Evolutionary conservation across 30 jellyfish, hydroid and myxozoan genomes (phyloP), one percentile per base, ranked within the genome.

Genomic region (Aurelia sp.): DNA sequence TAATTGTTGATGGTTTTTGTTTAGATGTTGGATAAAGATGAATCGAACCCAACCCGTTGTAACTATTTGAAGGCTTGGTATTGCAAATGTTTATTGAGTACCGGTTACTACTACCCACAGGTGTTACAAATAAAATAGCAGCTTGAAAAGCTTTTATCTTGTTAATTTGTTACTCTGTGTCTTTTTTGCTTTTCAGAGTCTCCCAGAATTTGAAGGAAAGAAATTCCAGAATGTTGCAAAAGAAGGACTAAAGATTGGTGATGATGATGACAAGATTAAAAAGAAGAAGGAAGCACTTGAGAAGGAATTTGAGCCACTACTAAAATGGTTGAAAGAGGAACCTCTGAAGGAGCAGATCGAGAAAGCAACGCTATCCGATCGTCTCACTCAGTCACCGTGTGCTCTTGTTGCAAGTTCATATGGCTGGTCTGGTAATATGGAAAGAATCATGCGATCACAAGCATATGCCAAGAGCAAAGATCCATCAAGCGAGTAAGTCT

Each of bases 351-450:
- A 91, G 62, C 35, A 62, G 65, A 92, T 96, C 48, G 99, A 91
- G 79, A 92, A 91, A 83, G 99, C 98, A 22, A 84, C 98, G 0
- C 58, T 96, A 16, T 96, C 99, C 15, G 97, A 87, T 23, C 94
- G 99, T 63, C 79, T 96, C 72, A 89, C 98, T 33, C 95, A 91
- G 63, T 87, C 98, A 12, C 98, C 99, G 53, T 92, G 97, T 85
- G 98, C 98, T 35, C 84, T 96, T 35, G 98, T 96, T 74, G 99
- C 99, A 0, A 89, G 96, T 69, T 89, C 98, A 31, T 91, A 91
- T 74, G 99, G 99, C 3, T 96, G 97, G 98, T 91, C 99, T 40
- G 99, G 98, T 21, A 96, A 96, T 69, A 96, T 96, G 99, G 99
- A 96, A 76, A 86, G 99, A 62, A 96, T 96, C 59, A 89, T 96